Evolutionary conservation across 2,113 vertebrate genomes (phyloP).

Genomic region (Podarcis raffonei): DNA sequence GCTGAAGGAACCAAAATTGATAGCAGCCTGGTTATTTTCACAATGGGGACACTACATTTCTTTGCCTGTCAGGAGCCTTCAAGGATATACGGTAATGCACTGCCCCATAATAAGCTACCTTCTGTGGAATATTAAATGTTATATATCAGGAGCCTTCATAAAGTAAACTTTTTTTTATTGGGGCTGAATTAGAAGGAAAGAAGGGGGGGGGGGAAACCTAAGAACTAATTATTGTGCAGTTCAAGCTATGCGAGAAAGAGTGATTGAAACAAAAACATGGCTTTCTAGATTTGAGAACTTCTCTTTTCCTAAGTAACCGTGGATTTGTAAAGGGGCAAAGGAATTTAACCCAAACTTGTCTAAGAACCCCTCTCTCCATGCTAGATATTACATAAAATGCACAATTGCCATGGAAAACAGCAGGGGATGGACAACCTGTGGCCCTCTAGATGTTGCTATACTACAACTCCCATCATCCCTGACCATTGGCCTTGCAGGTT

Average conservation of each 20-base stretch:
- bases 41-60: neutral
- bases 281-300: slow-evolving; percentile 30
- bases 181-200: slow-evolving; percentile 7
- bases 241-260: neutral
- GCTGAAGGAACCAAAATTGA: slow-evolving; percentile 18
- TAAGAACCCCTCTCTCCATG: neutral
- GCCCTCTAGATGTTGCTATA: neutral
- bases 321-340: slow-evolving; percentile 16
- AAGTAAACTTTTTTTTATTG: slow-evolving; percentile 4
- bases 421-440: neutral
- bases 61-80: neutral
- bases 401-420: neutral
- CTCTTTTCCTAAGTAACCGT: slow-evolving; percentile 8
- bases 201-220: neutral
- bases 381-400: neutral
- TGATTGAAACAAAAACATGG: neutral
- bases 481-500: too few species aligned
- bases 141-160: slow-evolving; percentile 3
- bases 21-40: slow-evolving; percentile 12
- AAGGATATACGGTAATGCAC: neutral
- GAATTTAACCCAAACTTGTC: neutral
- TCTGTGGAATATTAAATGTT: slow-evolving; percentile 29
- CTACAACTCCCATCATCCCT: neutral
- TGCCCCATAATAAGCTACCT: slow-evolving; percentile 16
- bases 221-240: slow-evolving; percentile 17